Base-by-base conservation (phyloP, 35 echinoderm and acorn worm species). In the Diadema setosum region DNA sequence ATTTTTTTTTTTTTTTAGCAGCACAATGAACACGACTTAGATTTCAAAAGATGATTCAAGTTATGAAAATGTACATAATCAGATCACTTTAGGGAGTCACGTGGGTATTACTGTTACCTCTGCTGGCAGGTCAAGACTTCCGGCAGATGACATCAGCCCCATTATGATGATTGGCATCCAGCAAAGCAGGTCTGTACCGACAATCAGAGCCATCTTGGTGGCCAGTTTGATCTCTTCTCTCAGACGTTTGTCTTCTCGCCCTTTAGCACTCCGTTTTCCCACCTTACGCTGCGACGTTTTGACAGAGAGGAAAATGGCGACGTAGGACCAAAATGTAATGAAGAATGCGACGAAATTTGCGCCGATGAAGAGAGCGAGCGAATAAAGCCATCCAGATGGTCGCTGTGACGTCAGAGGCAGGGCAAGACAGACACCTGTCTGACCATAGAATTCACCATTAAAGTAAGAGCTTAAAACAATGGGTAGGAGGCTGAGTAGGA, bases 361-460 rank as follows among this genome's bases (percentile, higher is more conserved):
- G 65, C 39, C 63, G 5, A 87, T 61, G 24, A 87, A 87, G 21
- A 87, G 14, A 27, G 84, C 35, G 29, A 44, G 31, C 1, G 84
- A 69, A 42, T 87, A 87, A 17, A 70, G 58, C 84, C 84, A 87
- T 46, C 84, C 84, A 25, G 40, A 42, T n/a, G 37, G 57, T 65
- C 60, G 34, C 42, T 70, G 37, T 16, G 56, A 42, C 41, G 84
- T 87, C 11, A 87, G 56, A 69, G 56, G 84, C 20, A 87, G 84
- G 61, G 84, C 55, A 16, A 87, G 32, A 70, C 84, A 87, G 6
- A 87, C 84, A 45, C 84, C 65, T 8, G 84, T 42, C 3, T 24
- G 16, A 3, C 55, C 84, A 27, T 87, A 87, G 40, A 87, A 87
- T 11, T 87, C 59, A 24, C 41, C 41, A 30, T 61, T 64, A 42